Evolutionary conservation across 1,140 invertebrate genomes (phyloP), one percentile per base, ranked within the genome.

Genomic region (Pygmarrhopalites habei): DNA sequence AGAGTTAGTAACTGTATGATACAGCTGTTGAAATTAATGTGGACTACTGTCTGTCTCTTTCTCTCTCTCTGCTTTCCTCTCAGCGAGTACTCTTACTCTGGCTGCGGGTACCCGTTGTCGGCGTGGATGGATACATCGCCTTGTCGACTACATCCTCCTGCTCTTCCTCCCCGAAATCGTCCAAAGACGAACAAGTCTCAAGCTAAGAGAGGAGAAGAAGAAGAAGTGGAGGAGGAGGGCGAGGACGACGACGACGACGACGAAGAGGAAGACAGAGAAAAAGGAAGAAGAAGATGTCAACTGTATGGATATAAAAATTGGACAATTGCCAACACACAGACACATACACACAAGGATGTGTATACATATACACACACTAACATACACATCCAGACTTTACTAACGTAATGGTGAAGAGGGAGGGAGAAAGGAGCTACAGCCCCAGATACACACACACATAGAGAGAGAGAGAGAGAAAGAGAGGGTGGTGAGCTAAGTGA

Each of bases 271-370:
- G 32, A 55, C 28, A 41, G 30, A 26, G 26, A 46, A 35, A 23
- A 46, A 49, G 51, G 58, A 46, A 29, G 62, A 64, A 55, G 32
- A 46, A 60, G 57, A 47, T 53, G 41, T 52, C 51, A 60, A 65
- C 51, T 47, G 47, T 35, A 60, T 43, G 35, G 55, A 62, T 58
- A 51, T 12, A 56, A 53, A 57, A 60, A 56, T 62, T 67, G 64
- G 60, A 57, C 32, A 63, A 46, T 55, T 51, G 68, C 49, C 26
- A 58, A 58, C 30, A 10, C 35, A n/a, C n/a, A n/a, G n/a, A n/a
- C n/a, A n/a, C n/a, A n/a, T n/a, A n/a, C n/a, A n/a, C n/a, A n/a
- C n/a, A n/a, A n/a, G n/a, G n/a, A n/a, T n/a, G n/a, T n/a, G n/a
- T n/a, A n/a, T n/a, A n/a, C n/a, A n/a, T n/a, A n/a, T 17, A 39